phyloP scores from a whole-genome alignment of 2,113 vertebrate species.

The Riparia riparia region DNA sequence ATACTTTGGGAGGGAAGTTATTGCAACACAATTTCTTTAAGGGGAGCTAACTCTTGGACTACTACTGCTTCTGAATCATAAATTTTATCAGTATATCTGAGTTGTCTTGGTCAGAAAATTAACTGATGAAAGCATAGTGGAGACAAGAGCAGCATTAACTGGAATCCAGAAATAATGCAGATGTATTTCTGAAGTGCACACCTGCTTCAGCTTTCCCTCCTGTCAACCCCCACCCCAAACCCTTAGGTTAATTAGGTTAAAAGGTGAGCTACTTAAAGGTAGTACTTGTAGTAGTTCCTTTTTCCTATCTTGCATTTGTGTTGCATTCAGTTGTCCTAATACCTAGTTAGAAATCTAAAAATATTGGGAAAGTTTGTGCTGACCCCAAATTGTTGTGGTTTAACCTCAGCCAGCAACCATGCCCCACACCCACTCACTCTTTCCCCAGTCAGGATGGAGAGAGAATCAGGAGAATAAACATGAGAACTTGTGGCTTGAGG shows the following conservation, averaged over 20 bases:
- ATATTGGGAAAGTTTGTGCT: not conserved
- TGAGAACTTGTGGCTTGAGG: not conserved
- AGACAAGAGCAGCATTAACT: not conserved
- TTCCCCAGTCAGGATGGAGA: not conserved
- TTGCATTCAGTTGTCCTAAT: not conserved
- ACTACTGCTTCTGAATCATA: not conserved
- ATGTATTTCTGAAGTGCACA: fast-evolving
- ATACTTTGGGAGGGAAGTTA: not conserved
- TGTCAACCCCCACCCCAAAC: not conserved
- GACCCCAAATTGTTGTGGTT: not conserved
- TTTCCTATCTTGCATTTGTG: not conserved
- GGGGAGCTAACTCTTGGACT: not conserved
- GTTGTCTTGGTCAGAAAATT: not conserved
- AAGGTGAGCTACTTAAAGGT: not conserved
- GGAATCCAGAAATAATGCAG: not conserved
- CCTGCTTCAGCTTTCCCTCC: not conserved
- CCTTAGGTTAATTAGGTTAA: not conserved
- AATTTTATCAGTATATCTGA: not conserved
- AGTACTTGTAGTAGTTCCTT: not conserved
- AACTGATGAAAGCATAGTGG: not conserved
- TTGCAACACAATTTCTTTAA: not conserved
- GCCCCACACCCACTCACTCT: not conserved
- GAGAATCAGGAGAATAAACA: not conserved
- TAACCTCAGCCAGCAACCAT: not conserved
- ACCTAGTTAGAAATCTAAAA: not conserved